phyloP scores from a whole-genome alignment of 2,888 invertebrate genomes.

The Octonoba sinensis region DNA sequence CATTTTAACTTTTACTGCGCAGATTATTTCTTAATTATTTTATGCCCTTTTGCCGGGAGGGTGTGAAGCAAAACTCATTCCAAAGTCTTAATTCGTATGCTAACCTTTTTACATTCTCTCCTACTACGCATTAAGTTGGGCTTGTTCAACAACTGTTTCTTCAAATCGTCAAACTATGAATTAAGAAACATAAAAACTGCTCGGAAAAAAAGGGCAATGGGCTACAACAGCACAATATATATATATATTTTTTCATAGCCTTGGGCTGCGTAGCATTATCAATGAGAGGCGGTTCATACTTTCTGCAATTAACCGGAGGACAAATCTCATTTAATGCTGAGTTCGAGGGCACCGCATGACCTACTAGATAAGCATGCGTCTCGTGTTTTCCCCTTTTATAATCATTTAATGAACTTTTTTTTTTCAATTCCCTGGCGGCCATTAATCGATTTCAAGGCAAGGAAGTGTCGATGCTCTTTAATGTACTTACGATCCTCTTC shows the following conservation, averaged over 20 bases:
- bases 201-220: constrained; percentile 18
- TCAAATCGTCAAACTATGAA: too few species aligned
- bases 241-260: constrained; percentile 2
- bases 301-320: constrained; percentile 38
- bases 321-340: constrained; percentile 7
- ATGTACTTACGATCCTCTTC: too few species aligned
- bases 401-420: constrained; percentile 8
- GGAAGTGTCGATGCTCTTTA: constrained; percentile 32
- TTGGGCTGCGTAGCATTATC: constrained; percentile 16
- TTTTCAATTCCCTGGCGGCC: neutral
- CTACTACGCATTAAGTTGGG: too few species aligned
- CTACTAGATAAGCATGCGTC: constrained; percentile 21
- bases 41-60: too few species aligned
- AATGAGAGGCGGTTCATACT: constrained; percentile 46
- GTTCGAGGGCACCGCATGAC: constrained; percentile 48
- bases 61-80: too few species aligned
- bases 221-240: constrained; percentile 12
- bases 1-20: too few species aligned
- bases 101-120: too few species aligned
- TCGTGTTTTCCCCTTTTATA: neutral
- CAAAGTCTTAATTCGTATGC: too few species aligned
- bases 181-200: too few species aligned
- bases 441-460: constrained; percentile 42
- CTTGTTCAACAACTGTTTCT: too few species aligned
- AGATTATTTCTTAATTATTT: too few species aligned